Conservation (phyloP, 1,140 invertebrate species). For the Camponotus pennsylvanicus region DNA sequence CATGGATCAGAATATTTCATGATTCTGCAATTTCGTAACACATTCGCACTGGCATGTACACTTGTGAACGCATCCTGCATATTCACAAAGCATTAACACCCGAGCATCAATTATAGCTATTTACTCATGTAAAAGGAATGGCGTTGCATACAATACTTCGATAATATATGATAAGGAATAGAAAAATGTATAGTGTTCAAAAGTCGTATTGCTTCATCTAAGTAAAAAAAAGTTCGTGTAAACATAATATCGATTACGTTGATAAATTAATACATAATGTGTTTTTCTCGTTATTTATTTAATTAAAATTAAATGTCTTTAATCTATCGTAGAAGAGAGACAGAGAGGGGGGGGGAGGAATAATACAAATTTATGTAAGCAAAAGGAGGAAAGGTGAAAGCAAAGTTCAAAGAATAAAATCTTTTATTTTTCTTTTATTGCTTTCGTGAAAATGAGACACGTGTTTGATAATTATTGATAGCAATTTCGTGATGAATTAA, state of each 20-base stretch:
- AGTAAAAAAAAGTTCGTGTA: not conserved
- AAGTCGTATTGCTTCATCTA: not conserved
- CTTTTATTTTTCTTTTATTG: not conserved
- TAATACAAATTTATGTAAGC: no score
- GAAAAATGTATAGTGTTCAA: not conserved
- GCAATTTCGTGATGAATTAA: not conserved
- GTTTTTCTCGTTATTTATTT: not conserved
- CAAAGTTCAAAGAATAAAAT: no score
- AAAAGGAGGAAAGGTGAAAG: no score
- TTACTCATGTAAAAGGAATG: constrained; percentile 15
- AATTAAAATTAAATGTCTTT: not conserved
- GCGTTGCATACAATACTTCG: not conserved
- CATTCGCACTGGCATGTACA: constrained; percentile 46
- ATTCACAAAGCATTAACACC: constrained; percentile 56
- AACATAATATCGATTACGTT: not conserved
- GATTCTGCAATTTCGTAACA: constrained; percentile 68
- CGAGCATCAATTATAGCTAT: constrained; percentile 15
- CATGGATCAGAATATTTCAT: constrained; percentile 50
- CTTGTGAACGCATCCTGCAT: constrained; percentile 35
- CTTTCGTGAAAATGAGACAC: not conserved
- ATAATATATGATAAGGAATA: not conserved
- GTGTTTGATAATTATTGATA: constrained; percentile 4
- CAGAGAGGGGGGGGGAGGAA: no score
- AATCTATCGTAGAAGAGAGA: no score
- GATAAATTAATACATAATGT: not conserved